These are phyloP conservation scores for Timema cristinae DNA, from an alignment of 2,888 invertebrate species.

Conservation along the genomic window DNA sequence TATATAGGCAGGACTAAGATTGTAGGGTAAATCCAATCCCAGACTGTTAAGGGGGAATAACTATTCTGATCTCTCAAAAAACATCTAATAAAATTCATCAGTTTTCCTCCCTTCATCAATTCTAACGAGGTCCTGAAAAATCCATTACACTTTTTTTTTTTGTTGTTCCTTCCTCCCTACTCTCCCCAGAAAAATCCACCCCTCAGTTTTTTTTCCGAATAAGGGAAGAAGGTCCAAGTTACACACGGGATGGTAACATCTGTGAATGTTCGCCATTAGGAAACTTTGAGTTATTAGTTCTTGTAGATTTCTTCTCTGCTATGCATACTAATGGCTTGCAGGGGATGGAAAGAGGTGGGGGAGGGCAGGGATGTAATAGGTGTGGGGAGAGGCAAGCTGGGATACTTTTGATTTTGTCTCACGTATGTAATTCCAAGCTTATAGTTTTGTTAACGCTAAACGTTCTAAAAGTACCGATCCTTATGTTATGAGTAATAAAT, in stretches of 20 bases:
- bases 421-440: no score
- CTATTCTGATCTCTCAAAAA: no score
- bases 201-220: not conserved
- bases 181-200: not conserved
- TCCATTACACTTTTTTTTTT: conserved; percentile 14
- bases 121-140: conserved; percentile 17
- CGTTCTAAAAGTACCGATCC: no score
- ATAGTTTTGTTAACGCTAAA: no score
- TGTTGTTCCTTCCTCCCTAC: not conserved
- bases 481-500: no score
- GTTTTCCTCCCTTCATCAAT: conserved; percentile 1
- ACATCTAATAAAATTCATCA: not conserved
- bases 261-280: conserved; percentile 15
- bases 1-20: no score
- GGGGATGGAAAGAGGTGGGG: not conserved
- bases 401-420: not conserved
- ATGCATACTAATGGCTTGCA: not conserved
- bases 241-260: not conserved
- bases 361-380: not conserved
- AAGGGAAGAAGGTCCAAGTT: no score
- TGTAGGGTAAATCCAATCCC: no score
- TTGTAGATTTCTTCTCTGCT: no score
- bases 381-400: conserved; percentile 5
- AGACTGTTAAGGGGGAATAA: no score
- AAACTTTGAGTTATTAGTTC: no score